Conservation (phyloP, 2,888 invertebrate genomes). For the Lithophane semibrunnea region DNA sequence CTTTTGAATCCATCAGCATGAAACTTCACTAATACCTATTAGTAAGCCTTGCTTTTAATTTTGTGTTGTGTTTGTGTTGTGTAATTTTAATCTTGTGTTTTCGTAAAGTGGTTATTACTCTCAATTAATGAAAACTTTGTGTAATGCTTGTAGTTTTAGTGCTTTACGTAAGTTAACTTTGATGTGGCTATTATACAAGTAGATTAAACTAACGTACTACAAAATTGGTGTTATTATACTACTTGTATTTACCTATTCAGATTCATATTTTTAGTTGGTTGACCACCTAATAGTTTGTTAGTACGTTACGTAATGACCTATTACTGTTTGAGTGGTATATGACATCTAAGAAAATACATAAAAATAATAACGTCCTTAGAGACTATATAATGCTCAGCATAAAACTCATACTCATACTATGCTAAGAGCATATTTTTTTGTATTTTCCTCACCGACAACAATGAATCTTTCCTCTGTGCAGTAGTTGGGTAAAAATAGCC, state of each 20-base stretch:
- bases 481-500: background rate
- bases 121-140: slow-evolving; percentile 14
- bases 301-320: background rate
- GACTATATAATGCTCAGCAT: background rate
- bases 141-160: slow-evolving; percentile 35
- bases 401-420: no score
- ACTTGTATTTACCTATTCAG: background rate
- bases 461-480: background rate
- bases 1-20: slow-evolving; percentile 16
- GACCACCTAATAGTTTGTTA: background rate
- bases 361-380: background rate
- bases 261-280: background rate
- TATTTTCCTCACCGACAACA: background rate
- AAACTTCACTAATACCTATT: background rate
- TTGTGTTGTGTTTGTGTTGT: no score
- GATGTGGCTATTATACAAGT: slow-evolving; percentile 6
- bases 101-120: background rate
- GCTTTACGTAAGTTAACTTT: background rate
- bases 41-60: slow-evolving; percentile 15
- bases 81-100: no score
- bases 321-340: no score
- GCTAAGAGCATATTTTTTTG: background rate
- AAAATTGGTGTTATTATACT: background rate
- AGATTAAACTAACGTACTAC: background rate
- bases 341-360: background rate